These are phyloP conservation scores for Sebastes minor DNA, from an alignment of 2,797 vertebrate genomes.

Conservation along the genomic window DNA sequence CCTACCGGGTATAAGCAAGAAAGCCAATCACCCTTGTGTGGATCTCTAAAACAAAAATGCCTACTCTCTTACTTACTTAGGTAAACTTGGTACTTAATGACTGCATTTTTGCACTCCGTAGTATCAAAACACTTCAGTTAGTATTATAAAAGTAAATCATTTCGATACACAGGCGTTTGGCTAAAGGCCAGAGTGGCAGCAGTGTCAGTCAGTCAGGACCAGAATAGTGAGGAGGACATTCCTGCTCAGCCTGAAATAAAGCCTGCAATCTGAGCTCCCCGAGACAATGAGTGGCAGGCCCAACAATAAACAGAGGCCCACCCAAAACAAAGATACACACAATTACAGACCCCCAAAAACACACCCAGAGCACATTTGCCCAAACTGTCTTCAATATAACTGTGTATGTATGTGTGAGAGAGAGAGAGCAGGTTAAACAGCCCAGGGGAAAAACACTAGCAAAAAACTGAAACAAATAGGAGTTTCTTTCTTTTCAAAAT, in stretches of 20 bases:
- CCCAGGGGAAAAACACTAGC: too few relatives aligned
- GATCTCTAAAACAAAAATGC: neutral
- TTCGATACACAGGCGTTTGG: conserved; percentile 14
- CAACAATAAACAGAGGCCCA: conserved; percentile 75
- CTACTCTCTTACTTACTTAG: neutral
- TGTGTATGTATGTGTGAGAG: neutral
- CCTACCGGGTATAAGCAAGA: neutral
- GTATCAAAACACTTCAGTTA: neutral
- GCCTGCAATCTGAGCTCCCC: conserved; percentile 80
- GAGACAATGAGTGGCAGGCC: conserved; percentile 71
- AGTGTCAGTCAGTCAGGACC: conserved; percentile 68
- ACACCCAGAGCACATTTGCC: neutral
- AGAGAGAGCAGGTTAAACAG: neutral
- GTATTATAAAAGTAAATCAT: neutral
- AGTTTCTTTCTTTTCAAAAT: neutral
- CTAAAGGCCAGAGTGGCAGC: conserved; percentile 50
- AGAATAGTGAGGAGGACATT: conserved; percentile 81
- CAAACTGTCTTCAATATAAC: conserved; percentile 20
- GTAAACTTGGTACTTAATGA: neutral
- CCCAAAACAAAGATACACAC: conserved; percentile 65
- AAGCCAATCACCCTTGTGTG: neutral
- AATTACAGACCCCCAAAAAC: conserved; percentile 20
- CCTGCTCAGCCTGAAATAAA: conserved; percentile 80
- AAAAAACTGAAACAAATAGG: neutral
- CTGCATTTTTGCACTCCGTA: neutral